These are phyloP conservation scores for Nysson spinosus DNA, from an alignment of 2,888 invertebrate species.

Conservation along the genomic window DNA sequence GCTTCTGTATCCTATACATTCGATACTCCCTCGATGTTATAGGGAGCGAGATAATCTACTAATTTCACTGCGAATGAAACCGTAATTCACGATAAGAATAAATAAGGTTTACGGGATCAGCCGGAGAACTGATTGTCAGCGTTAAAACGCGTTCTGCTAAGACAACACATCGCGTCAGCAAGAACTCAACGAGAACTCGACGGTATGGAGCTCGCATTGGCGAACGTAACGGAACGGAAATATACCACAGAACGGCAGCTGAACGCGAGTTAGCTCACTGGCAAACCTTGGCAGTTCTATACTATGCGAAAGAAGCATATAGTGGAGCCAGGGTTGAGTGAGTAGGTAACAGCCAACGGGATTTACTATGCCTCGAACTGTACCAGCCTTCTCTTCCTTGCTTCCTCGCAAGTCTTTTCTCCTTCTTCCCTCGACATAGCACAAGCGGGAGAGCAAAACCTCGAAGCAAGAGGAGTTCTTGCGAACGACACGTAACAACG, in stretches of 20 bases:
- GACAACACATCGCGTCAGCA: too few species aligned
- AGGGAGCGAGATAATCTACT: too few species aligned
- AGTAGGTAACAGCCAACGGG: constrained; percentile 66
- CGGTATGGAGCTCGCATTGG: constrained; percentile 24
- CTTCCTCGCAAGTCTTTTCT: constrained; percentile 19
- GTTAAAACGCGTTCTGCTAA: too few species aligned
- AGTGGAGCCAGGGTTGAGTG: constrained; percentile 41
- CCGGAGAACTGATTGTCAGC: too few species aligned
- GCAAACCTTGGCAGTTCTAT: constrained; percentile 65
- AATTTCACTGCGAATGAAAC: too few species aligned
- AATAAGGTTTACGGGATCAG: too few species aligned
- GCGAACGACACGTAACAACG: constrained; percentile 65
- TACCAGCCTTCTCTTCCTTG: constrained; percentile 43
- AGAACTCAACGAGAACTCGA: neutral
- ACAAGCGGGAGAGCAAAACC: constrained; percentile 42
- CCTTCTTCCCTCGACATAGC: constrained; percentile 17
- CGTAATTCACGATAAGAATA: too few species aligned
- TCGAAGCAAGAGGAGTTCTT: constrained; percentile 58
- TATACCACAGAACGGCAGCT: constrained; percentile 59
- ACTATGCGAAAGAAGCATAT: constrained; percentile 49
- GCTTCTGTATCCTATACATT: too few species aligned
- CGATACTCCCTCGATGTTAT: too few species aligned
- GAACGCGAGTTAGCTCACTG: constrained; percentile 60
- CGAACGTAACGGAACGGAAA: constrained; percentile 66
- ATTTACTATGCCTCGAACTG: constrained; percentile 66